Base-by-base conservation (phyloP, 2,797 vertebrate genomes). In the Urosaurus nigricauda region DNA sequence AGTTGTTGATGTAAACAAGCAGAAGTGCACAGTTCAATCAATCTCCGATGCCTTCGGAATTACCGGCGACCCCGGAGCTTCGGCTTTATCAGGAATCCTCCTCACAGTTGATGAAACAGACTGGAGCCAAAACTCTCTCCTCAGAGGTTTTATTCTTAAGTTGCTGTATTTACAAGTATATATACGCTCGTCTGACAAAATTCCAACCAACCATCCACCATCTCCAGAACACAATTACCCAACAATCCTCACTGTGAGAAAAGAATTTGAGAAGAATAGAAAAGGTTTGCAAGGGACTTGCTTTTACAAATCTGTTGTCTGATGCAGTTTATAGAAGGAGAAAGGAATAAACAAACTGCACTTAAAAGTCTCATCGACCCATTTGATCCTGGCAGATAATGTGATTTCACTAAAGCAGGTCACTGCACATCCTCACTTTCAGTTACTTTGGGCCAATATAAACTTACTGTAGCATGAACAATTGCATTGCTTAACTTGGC, bases 401-500 rank as follows among this genome's bases (percentile, higher is more conserved):
- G 89, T 0, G 24, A 91, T 94, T 95, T 91, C 92, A 91, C 51
- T 92, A 91, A 90, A 96, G 93, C 94, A 95, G 94, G 94, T 95
- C 93, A 93, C 83, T 94, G 92, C 88, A 89, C 91, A 92, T 93
- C 92, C 93, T 93, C 91, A 91, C 88, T 94, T 92, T 82, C 87
- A 87, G 92, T 95, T 94, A 90, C 91, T 94, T 92, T 91, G 91
- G 92, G 94, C 93, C 94, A 95, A 93, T 91, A 88, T 89, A 93
- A 91, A 88, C 87, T 91, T 93, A 94, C 91, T 79, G 89, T 94
- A 90, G 91, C 90, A 74, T 94, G 91, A 95, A 94, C 93, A 94
- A 94, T 93, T 79, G 88, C 88, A 93, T 91, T 85, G 77, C 58
- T 2, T 91, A 95, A 89, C 88, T 43, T 87, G 92, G 91, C 58